Evolutionary conservation across 2,888 invertebrate genomes (phyloP), one percentile per base, ranked within the genome.

Genomic region (Acleris holmiana): DNA sequence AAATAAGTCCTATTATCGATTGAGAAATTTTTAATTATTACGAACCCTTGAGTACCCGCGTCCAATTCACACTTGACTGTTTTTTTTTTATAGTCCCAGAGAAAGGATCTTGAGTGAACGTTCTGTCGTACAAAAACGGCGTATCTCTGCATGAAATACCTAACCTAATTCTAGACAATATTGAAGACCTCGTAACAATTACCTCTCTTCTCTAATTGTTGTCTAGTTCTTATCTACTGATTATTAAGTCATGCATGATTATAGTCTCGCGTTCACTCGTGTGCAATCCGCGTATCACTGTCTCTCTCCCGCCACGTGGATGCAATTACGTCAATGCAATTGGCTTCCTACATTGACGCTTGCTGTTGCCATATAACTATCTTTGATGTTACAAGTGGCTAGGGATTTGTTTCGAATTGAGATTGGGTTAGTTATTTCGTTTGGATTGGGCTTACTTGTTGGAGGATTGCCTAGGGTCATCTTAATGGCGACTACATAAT

Each of bases 271-370:
- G 7, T 51, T 50, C 29, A 4, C 15, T 18, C 63, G n/a, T 35
- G 29, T 7, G 8, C 10, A 3, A 15, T 29, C 35, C n/a, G n/a
- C 15, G 13, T 48, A 48, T 53, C 18, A 7, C 47, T 35, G 17
- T 53, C 51, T 15, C 47, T 5, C 18, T 63, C 58, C 53, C 64
- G 48, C 64, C 64, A 64, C 64, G 64, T 64, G 64, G 58, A 58
- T 47, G 58, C 47, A 23, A 19, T 64, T 53, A 59, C 47, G 56
- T 25, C 23, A 55, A n/a, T 29, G n/a, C 13, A 35, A 35, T 44
- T 44, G 2, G 44, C 48, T 47, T 19, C 49, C 44, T n/a, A 40
- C 48, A 49, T 29, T 40, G 23, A 40, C 7, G 57, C 19, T 58
- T 41, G 61, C 29, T 50, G 41, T 25, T 44, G 10, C 17, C 8